A percentile compares a stretch with the other conserved stretches of the same genome.
These are phyloP conservation scores for Coregonus clupeaformis DNA, from an alignment of 2,113 vertebrate genomes.

Conservation along the genomic window DNA sequence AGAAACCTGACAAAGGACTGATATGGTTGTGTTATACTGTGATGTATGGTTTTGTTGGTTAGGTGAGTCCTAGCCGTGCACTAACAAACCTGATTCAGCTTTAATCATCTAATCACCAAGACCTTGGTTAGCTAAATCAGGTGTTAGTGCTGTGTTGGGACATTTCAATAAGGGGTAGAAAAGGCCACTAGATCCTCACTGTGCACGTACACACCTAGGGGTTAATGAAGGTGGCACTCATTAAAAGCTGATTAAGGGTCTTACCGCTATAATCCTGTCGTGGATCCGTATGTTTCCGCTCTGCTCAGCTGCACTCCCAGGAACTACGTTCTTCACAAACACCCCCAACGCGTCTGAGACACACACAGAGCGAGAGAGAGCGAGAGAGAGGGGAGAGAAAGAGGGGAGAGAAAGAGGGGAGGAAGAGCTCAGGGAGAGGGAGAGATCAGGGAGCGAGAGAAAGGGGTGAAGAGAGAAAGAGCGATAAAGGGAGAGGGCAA, in stretches of 20 bases:
- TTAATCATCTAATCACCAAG: no score
- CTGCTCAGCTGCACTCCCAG: constrained; percentile 84
- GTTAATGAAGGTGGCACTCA: constrained; percentile 38
- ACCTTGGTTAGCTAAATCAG: not conserved
- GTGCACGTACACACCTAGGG: constrained; percentile 9
- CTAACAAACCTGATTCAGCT: no score
- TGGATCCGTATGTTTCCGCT: constrained; percentile 81
- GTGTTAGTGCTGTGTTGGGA: not conserved
- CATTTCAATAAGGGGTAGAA: no score
- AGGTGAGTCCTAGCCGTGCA: no score
- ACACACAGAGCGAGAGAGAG: not conserved
- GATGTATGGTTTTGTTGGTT: no score
- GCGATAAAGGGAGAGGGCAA: not conserved
- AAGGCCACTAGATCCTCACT: not conserved
- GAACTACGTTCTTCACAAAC: constrained; percentile 84
- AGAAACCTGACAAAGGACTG: no score
- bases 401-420: not conserved
- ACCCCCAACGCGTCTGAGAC: constrained; percentile 79
- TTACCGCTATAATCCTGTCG: constrained; percentile 86
- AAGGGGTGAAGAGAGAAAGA: not conserved
- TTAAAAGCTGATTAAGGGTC: constrained; percentile 53
- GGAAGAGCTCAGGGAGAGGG: not conserved
- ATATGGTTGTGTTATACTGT: no score
- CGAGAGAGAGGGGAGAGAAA: constrained; percentile 12
- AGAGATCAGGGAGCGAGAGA: no score